These are phyloP conservation scores for Pogonomyrmex californicus DNA, from an alignment of 1,140 invertebrate genomes.

Conservation along the genomic window DNA sequence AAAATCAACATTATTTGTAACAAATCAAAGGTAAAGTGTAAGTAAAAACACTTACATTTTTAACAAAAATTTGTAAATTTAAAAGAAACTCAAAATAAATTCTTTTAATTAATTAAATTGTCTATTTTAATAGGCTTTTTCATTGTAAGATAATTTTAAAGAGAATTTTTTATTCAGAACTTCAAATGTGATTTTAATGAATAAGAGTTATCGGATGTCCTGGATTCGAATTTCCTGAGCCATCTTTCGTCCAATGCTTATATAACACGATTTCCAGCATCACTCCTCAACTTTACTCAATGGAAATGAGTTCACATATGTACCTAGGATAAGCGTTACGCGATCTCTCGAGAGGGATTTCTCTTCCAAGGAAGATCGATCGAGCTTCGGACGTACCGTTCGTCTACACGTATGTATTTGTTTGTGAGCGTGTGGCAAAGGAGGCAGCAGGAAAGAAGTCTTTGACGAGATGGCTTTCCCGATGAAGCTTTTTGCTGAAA, in stretches of 20 bases:
- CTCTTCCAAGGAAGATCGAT: slow-evolving; percentile 46
- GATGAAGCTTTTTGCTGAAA: slow-evolving; percentile 61
- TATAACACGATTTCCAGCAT: slow-evolving; percentile 30
- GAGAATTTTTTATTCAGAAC: background rate
- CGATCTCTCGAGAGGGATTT: slow-evolving; percentile 55
- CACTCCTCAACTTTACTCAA: slow-evolving; percentile 47
- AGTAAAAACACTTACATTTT: background rate
- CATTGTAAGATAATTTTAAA: background rate
- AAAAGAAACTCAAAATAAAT: background rate
- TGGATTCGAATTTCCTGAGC: background rate
- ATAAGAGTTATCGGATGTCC: slow-evolving; percentile 10
- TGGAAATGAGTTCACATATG: slow-evolving; percentile 58
- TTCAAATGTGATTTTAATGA: slow-evolving; percentile 20
- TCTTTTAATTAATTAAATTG: background rate
- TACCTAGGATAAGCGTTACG: slow-evolving; percentile 52
- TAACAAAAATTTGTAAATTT: background rate
- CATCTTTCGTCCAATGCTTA: slow-evolving; percentile 34
- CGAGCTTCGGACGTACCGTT: slow-evolving; percentile 40
- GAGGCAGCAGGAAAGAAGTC: slow-evolving; percentile 52
- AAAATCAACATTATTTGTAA: background rate
- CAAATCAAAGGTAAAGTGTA: background rate
- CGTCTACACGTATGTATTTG: slow-evolving; percentile 31
- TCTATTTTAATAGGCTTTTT: background rate
- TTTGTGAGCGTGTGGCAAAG: slow-evolving; percentile 38
- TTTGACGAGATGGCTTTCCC: slow-evolving; percentile 64